Evolutionary conservation across 2,888 invertebrate genomes (phyloP), one percentile per base, ranked within the genome.

Genomic region (Parelbella ahira): DNA sequence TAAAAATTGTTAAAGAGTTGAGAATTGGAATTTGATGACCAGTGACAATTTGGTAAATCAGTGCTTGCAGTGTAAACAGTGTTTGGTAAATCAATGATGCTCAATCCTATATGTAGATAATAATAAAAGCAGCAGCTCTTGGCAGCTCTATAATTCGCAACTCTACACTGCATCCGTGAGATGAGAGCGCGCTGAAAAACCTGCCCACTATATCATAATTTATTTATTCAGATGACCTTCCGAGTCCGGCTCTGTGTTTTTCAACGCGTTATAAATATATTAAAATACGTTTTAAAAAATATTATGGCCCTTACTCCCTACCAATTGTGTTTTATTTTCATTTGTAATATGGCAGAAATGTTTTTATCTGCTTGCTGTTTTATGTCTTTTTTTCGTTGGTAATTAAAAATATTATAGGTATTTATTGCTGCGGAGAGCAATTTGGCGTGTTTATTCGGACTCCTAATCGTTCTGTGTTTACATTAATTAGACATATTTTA

Each of bases 401-500:
- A 87, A 86, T 86, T 84, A 82, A 81, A 86, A 87, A 78, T 81
- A 82, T 84, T 83, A 83, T 79, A 83, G 76, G 78, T 86, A 86
- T 83, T 87, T 86, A 87, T 83, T 78, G 75, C 80, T 53, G 51
- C 59, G 61, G 69, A 63, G 62, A 64, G 70, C 81, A 78, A 78
- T 84, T 84, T 71, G 54, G 74, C 60, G 63, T 78, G 84, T 82
- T 83, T 84, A 75, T 78, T 74, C 65, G 71, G 59, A 63, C 59
- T 66, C 71, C 77, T 86, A 86, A 87, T 86, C 86, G 86, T 72
- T 79, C 61, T 63, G 61, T 86, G 84, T 87, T 87, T 80, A 86
- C 86, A 87, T 84, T 87, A 84, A 86, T 87, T 86, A 83, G 80
- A 69, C 66, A 87, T 86, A 79, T 78, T 86, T 84, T 77, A 79